A percentile compares a stretch with the other conserved stretches of the same genome.
phyloP scores from a whole-genome alignment of 2,888 invertebrate species.

The Ormyrus pomaceus region DNA sequence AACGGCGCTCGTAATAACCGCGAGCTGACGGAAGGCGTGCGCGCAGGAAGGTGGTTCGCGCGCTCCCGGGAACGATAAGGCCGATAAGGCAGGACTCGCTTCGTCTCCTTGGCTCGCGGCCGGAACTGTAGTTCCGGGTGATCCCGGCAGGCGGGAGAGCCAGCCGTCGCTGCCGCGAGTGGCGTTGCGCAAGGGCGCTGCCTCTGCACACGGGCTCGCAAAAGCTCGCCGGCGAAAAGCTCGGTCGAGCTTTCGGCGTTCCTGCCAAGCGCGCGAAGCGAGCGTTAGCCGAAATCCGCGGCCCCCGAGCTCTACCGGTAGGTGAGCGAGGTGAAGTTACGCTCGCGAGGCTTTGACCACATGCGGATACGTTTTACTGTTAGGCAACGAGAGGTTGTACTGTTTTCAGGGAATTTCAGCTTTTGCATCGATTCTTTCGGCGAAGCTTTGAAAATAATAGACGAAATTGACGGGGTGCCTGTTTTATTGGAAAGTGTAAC shows the following conservation, averaged over 20 bases:
- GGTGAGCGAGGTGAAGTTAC: neutral
- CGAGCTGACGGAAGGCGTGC: conserved; percentile 23
- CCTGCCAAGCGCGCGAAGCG: neutral
- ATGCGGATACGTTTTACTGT: conserved; percentile 4
- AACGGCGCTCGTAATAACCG: neutral
- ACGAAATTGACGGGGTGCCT: too few species aligned
- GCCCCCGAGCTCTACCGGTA: conserved; percentile 41
- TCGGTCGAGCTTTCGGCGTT: conserved; percentile 64
- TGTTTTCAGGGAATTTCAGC: too few species aligned
- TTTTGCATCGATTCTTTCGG: too few species aligned
- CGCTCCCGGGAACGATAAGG: conserved; percentile 47
- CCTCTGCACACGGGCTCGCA: conserved; percentile 56
- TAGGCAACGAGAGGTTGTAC: neutral
- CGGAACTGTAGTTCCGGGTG: conserved; percentile 68
- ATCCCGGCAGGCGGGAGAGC: conserved; percentile 64
- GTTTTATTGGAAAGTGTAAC: too few species aligned
- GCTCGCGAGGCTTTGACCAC: conserved; percentile 21
- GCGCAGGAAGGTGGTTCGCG: neutral
- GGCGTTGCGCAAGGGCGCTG: conserved; percentile 67
- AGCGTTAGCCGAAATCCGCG: conserved; percentile 54
- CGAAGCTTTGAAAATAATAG: too few species aligned
- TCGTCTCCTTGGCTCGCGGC: conserved; percentile 43
- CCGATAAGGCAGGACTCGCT: conserved; percentile 70
- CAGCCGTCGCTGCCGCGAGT: conserved; percentile 70
- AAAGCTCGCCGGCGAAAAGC: conserved; percentile 58